phyloP scores from a whole-genome alignment of 2,797 vertebrate species.

The Leptoclinus maculatus region DNA sequence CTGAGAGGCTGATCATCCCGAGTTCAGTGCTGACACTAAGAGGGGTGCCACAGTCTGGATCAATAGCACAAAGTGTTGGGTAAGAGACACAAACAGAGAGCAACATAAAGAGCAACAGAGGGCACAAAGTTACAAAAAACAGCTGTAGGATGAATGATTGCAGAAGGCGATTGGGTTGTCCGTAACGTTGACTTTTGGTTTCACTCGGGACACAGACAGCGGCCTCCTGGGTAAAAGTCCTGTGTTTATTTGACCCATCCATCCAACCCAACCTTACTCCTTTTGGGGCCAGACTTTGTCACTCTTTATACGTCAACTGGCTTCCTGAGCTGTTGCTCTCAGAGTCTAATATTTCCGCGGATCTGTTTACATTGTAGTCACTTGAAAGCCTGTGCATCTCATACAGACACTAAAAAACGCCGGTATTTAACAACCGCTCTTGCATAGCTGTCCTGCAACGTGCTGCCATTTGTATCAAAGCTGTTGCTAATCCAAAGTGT shows the following conservation, averaged over 20 bases:
- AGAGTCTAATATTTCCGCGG: neutral
- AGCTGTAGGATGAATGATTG: slow-evolving; percentile 51
- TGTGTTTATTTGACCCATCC: neutral
- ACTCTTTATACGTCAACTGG: neutral
- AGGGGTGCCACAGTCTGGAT: slow-evolving; percentile 71
- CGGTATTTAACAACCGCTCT: neutral
- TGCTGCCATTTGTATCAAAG: slow-evolving; percentile 42
- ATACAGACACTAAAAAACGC: neutral
- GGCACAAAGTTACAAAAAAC: slow-evolving; percentile 50
- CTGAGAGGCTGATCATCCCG: slow-evolving; percentile 68
- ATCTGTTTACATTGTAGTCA: neutral
- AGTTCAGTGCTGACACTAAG: slow-evolving; percentile 71
- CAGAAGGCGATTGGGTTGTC: slow-evolving; percentile 35
- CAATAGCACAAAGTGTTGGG: slow-evolving; percentile 69
- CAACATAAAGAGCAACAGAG: slow-evolving; percentile 48
- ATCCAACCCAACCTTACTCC: neutral
- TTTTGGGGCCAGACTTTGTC: neutral
- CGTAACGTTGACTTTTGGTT: neutral
- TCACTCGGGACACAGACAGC: neutral
- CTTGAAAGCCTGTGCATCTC: neutral
- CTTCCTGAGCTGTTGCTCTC: neutral
- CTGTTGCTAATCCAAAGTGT: slow-evolving; percentile 46
- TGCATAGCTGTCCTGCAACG: slow-evolving; percentile 37
- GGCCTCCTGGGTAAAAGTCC: neutral
- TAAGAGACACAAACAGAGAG: slow-evolving; percentile 54